Conservation (phyloP, 2,888 invertebrate genomes). For the Agonopterix heracliana region DNA sequence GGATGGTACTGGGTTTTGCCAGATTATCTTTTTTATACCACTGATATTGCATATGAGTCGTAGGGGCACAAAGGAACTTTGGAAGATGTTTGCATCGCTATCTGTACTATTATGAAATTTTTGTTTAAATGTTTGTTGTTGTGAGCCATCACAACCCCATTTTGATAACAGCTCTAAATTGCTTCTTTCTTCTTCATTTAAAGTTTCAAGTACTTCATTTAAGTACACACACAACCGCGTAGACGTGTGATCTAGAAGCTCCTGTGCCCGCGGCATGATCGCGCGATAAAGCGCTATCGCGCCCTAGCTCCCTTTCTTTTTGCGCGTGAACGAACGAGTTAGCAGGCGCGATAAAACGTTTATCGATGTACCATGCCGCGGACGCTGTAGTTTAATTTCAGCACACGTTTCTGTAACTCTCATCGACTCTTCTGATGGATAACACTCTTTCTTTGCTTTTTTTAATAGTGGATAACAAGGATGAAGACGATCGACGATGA, state of each 20-base stretch:
- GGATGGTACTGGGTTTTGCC: conserved; percentile 23
- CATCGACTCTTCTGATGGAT: too few species aligned
- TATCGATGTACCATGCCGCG: too few species aligned
- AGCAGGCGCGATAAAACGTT: too few species aligned
- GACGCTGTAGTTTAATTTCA: too few species aligned
- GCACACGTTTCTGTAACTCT: too few species aligned
- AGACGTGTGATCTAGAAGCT: not conserved
- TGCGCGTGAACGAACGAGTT: too few species aligned
- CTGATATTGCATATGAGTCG: conserved; percentile 13
- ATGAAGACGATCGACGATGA: too few species aligned
- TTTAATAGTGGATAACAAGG: too few species aligned
- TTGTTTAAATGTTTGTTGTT: conserved; percentile 17
- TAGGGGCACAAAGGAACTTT: conserved; percentile 22
- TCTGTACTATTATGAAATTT: conserved; percentile 12
- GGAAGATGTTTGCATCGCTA: conserved; percentile 18
- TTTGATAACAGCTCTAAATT: too few species aligned
- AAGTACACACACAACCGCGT: not conserved
- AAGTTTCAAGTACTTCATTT: conserved; percentile 3
- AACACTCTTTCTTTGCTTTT: too few species aligned
- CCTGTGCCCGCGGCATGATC: not conserved
- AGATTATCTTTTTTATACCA: conserved; percentile 18
- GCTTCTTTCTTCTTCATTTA: conserved; percentile 6
- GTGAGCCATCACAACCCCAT: conserved; percentile 23
- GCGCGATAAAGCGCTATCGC: too few species aligned
- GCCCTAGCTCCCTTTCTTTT: too few species aligned